Base-by-base conservation (phyloP, 2,113 vertebrate species). In the Dendrocopos noguchii region DNA sequence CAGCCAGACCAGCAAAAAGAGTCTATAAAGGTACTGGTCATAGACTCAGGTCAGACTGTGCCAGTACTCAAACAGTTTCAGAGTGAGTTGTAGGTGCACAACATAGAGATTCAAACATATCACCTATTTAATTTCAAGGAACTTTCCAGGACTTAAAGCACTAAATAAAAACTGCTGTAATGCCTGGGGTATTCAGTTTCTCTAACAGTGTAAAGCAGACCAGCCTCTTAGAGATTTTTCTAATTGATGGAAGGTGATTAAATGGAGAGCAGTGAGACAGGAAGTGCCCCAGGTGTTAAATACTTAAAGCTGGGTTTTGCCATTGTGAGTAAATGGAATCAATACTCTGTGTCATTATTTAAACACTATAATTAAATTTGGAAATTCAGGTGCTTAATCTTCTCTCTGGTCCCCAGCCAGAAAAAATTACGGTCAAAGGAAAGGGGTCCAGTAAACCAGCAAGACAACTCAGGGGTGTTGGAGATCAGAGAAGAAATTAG, bases 161-260 rank as follows among this genome's bases (percentile, higher is more conserved):
- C 75, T 91, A 90, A 88, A 77, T 81, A 90, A 80, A 92, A 95
- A 68, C 68, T 79, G 44, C 50, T 65, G 15, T 78, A 84, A 61
- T 84, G 70, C 80, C 70, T 68, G 63, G 52, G 39, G 79, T 75
- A 47, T 84, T 82, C 36, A 12, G 33, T 71, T 92, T 92, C 78
- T 80, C 52, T 92, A 91, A 94, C 39, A 57, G 67, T 63, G 68
- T 57, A 90, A 92, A 92, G 53, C 47, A 86, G 82, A 72, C 47
- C n/a, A 44, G 16, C 50, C 84, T 94, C 94, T 95, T 28, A 68
- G 89, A 82, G 85, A 75, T 86, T 94, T 88, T 91, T 96, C 67
- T 93, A 95, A 93, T 96, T 90, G 94, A 88, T 76, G 93, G 80
- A 80, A 90, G 56, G 87, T 95, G 87, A 96, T 95, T 94, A 95